These are phyloP conservation scores for Meandrusa payeni DNA, from an alignment of 2,888 invertebrate genomes.

Conservation along the genomic window DNA sequence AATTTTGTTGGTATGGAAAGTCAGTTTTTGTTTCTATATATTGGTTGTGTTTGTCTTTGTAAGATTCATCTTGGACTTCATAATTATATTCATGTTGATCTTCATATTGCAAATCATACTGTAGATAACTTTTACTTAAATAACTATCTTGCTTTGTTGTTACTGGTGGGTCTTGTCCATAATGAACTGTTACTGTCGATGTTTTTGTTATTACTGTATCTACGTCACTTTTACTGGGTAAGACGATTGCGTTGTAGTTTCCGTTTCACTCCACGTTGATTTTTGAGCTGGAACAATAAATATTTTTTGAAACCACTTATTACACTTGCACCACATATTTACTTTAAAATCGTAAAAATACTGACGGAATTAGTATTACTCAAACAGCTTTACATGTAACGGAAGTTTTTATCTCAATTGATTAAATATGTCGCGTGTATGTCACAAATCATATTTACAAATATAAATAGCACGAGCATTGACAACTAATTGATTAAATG, in stretches of 20 bases:
- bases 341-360: conserved; percentile 15
- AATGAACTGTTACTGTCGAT: conserved; percentile 52
- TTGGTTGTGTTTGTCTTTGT: conserved; percentile 32
- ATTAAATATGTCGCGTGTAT: too few relatives aligned
- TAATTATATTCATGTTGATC: conserved; percentile 38
- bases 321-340: conserved; percentile 23
- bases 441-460: too few relatives aligned
- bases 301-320: conserved; percentile 32
- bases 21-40: conserved; percentile 37
- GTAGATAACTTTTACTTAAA: conserved; percentile 50
- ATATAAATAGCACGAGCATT: too few relatives aligned
- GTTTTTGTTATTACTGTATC: conserved; percentile 56
- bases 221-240: conserved; percentile 58
- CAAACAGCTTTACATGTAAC: conserved; percentile 28
- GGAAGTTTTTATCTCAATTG: conserved; percentile 59
- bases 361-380: conserved; percentile 25
- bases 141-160: conserved; percentile 50
- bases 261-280: conserved; percentile 65
- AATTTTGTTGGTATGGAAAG: conserved; percentile 32
- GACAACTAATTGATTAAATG: too few relatives aligned
- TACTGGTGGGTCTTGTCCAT: conserved; percentile 57
- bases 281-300: conserved; percentile 68
- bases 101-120: conserved; percentile 47
- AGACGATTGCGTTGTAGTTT: conserved; percentile 57
- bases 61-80: conserved; percentile 33